A percentile compares a stretch with the other conserved stretches of the same genome.
phyloP scores from a whole-genome alignment of 2,888 invertebrate species.

The Uloborus plumipes region DNA sequence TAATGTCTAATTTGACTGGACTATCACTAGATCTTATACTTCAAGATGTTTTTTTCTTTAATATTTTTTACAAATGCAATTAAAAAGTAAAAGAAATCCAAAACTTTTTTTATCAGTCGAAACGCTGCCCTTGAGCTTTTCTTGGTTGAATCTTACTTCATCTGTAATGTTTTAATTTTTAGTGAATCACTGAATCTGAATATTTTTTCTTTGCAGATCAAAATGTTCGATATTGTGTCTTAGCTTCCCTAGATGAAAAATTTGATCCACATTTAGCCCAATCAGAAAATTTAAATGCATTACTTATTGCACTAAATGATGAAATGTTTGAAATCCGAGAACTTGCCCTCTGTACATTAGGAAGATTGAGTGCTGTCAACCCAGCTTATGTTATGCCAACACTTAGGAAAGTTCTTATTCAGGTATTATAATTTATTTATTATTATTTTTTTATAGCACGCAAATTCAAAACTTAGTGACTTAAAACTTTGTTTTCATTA shows the following conservation, averaged over 20 bases:
- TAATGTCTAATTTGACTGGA: no score
- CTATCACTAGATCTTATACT: no score
- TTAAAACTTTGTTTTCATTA: no score
- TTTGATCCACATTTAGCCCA: slow-evolving; percentile 97
- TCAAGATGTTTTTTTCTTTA: no score
- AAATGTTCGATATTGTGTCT: slow-evolving; percentile 92
- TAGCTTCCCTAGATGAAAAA: slow-evolving; percentile 89
- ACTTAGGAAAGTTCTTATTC: slow-evolving; percentile 89
- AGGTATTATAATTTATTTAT: slow-evolving; percentile 71
- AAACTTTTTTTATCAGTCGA: no score
- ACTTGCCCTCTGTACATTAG: slow-evolving; percentile 92
- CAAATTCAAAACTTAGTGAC: no score
- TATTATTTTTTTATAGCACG: neutral
- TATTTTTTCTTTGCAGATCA: slow-evolving; percentile 76
- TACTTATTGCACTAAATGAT: slow-evolving; percentile 96
- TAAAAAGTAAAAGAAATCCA: no score
- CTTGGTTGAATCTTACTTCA: neutral
- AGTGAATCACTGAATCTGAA: neutral
- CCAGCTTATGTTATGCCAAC: slow-evolving; percentile 99
- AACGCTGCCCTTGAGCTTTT: no score
- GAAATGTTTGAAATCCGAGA: slow-evolving; percentile 97
- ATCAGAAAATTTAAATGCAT: slow-evolving; percentile 91
- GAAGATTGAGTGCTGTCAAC: slow-evolving; percentile 91
- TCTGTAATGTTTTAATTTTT: no score
- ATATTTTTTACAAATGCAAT: no score